A percentile compares a stretch with the other conserved stretches of the same genome.
These are phyloP conservation scores for Lasioglossum vierecki DNA, from an alignment of 2,888 invertebrate genomes.

Conservation along the genomic window DNA sequence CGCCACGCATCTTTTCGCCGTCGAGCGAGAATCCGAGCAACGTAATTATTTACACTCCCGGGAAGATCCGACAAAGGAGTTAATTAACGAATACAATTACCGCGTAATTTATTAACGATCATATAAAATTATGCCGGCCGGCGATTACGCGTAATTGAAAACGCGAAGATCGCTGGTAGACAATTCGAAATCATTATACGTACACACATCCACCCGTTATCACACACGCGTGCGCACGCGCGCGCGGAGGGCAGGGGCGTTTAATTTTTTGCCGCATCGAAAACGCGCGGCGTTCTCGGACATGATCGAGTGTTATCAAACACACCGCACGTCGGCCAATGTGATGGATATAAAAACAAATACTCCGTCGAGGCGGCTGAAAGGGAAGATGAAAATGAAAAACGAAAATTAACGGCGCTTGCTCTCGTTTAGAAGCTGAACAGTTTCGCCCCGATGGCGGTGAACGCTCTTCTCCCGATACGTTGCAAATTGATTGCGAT, in stretches of 20 bases:
- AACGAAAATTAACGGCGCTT: constrained; percentile 16
- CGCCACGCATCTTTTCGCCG: neutral
- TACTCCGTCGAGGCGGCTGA: neutral
- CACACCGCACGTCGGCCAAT: constrained; percentile 20
- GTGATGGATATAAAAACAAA: constrained; percentile 49
- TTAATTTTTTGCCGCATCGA: constrained; percentile 34
- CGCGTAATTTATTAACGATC: constrained; percentile 10
- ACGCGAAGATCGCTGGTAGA: neutral
- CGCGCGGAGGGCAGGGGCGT: neutral
- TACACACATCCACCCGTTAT: neutral
- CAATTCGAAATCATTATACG: constrained; percentile 14
- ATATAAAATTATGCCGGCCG: neutral
- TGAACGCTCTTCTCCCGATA: constrained; percentile 7
- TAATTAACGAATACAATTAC: neutral
- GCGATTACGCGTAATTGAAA: neutral
- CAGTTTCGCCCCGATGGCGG: constrained; percentile 1
- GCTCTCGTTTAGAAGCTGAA: constrained; percentile 25
- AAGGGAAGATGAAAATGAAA: constrained; percentile 32
- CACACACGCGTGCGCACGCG: neutral
- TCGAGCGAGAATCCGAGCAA: neutral
- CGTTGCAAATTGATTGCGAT: constrained; percentile 50
- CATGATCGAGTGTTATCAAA: constrained; percentile 44
- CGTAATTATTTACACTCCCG: constrained; percentile 7
- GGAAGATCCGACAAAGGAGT: neutral
- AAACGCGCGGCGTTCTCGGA: neutral